A percentile compares a stretch with the other conserved stretches of the same genome.
Evolutionary conservation across 2,888 invertebrate genomes (phyloP).

Genomic region (Nomada hirtipes): DNA sequence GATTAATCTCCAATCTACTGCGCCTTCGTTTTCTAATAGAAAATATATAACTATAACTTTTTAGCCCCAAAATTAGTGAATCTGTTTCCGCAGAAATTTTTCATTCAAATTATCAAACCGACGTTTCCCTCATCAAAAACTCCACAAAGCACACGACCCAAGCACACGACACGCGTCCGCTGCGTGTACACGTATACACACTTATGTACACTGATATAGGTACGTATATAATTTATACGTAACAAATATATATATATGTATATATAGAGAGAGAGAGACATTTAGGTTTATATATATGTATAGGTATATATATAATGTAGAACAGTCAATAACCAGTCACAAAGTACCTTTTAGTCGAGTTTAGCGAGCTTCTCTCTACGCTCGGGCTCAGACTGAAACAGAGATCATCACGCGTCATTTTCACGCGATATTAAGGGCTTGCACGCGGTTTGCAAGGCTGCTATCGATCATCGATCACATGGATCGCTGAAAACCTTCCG

Average conservation of each 20-base stretch:
- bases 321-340: conserved; percentile 83
- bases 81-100: no score
- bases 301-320: conserved; percentile 68
- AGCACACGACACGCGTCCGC: conserved; percentile 42
- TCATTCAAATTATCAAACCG: no score
- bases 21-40: no score
- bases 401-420: conserved; percentile 83
- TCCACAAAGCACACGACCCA: background rate
- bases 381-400: conserved; percentile 84
- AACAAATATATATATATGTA: conserved; percentile 59
- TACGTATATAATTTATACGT: conserved; percentile 62
- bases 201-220: conserved; percentile 48
- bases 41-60: no score
- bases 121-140: no score
- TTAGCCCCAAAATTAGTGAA: background rate
- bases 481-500: conserved; percentile 17
- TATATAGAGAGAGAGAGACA: conserved; percentile 55
- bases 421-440: conserved; percentile 69
- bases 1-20: no score
- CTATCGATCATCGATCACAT: conserved; percentile 48
- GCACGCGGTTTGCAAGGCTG: conserved; percentile 16
- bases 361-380: conserved; percentile 83
- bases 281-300: conserved; percentile 38
- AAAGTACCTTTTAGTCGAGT: conserved; percentile 84
- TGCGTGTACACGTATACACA: conserved; percentile 66